These are phyloP conservation scores for Cataglyphis cursor DNA, from an alignment of 2,888 invertebrate species.

Conservation along the genomic window DNA sequence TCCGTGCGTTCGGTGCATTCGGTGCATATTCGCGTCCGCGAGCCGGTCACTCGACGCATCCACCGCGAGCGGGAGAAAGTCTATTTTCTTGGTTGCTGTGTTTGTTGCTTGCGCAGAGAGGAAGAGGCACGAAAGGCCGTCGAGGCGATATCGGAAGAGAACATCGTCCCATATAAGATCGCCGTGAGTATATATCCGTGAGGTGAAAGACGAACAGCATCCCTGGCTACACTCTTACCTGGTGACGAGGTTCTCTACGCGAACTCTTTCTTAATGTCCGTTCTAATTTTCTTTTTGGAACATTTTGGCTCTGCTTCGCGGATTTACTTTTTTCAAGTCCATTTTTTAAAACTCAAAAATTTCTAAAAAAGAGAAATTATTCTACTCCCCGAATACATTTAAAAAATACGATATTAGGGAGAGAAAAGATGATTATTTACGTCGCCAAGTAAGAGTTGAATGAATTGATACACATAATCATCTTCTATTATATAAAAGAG, in stretches of 20 bases:
- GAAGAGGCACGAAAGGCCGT: constrained; percentile 80
- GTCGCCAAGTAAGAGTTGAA: constrained; percentile 8
- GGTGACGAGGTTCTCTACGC: neutral
- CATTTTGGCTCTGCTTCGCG: neutral
- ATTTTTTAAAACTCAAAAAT: neutral
- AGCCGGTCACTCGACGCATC: neutral
- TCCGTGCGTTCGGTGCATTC: constrained; percentile 30
- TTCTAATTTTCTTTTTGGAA: neutral
- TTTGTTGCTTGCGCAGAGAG: constrained; percentile 78
- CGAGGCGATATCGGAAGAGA: constrained; percentile 82
- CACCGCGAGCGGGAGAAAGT: constrained; percentile 45
- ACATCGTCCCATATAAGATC: constrained; percentile 85
- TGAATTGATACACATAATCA: neutral
- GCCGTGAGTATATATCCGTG: constrained; percentile 79
- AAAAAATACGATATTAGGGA: neutral
- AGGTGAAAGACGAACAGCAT: constrained; percentile 43
- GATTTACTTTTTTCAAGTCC: constrained; percentile 3
- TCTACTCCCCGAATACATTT: neutral
- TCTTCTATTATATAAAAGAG: neutral
- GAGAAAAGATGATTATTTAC: neutral
- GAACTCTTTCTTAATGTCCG: neutral
- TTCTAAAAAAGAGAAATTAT: neutral
- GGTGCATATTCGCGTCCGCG: constrained; percentile 25
- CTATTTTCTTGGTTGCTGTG: constrained; percentile 55
- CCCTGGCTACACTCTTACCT: neutral